Evolutionary conservation across 2,113 vertebrate genomes (phyloP).

Genomic region (Scortum barcoo): DNA sequence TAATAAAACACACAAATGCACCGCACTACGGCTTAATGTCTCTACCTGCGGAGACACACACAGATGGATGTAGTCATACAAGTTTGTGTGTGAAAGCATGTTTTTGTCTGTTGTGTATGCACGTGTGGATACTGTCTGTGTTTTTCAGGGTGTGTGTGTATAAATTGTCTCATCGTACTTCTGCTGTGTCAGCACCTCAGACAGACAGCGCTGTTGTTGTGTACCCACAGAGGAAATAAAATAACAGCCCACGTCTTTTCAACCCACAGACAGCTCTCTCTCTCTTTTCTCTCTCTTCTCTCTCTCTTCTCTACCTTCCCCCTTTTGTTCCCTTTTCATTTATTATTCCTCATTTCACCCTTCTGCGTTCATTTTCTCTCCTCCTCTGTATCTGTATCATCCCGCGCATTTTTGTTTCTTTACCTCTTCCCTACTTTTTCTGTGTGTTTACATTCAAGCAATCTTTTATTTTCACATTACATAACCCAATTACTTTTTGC

Average conservation of each 20-base stretch:
- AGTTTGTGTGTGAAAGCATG: background rate
- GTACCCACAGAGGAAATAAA: slow-evolving; percentile 84
- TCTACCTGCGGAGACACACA: background rate
- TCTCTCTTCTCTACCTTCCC: slow-evolving; percentile 13
- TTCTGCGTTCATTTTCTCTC: slow-evolving; percentile 24
- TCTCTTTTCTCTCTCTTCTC: slow-evolving; percentile 30
- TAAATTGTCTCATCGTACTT: slow-evolving; percentile 52
- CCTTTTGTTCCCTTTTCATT: slow-evolving; percentile 53
- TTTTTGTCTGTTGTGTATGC: slow-evolving; percentile 4
- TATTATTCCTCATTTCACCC: slow-evolving; percentile 47
- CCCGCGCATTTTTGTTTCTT: background rate
- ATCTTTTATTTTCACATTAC: background rate
- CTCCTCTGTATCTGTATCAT: background rate
- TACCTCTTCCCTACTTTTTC: background rate
- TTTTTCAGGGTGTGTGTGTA: slow-evolving; percentile 9
- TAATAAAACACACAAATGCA: slow-evolving; percentile 7
- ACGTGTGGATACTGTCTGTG: background rate
- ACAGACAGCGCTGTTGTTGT: slow-evolving; percentile 79
- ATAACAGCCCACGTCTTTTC: slow-evolving; percentile 78
- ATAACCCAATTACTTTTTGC: background rate
- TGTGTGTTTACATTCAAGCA: background rate
- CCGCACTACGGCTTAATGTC: background rate
- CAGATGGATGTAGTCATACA: background rate
- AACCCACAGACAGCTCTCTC: slow-evolving; percentile 70
- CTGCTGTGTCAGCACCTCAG: slow-evolving; percentile 80